Base-by-base conservation (phyloP, 2,113 vertebrate species). In the Dinomys branickii region DNA sequence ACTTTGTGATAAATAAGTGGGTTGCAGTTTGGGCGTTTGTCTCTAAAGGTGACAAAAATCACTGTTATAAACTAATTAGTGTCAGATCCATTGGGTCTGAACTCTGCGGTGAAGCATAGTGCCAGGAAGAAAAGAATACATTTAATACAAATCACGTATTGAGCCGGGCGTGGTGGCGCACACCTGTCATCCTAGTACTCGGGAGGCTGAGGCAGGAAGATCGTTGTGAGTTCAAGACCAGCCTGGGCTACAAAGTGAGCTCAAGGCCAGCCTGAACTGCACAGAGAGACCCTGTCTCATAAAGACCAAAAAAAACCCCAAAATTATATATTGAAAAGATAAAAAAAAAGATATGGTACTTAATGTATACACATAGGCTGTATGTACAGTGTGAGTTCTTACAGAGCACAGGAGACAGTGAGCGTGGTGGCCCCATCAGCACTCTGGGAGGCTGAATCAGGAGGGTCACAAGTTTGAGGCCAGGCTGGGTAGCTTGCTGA, bases 321-420 rank as follows among this genome's bases (percentile, higher is more conserved):
- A n/a, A n/a, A n/a, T n/a, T n/a, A n/a, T n/a, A 5, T 10, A 65
- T 24, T 61, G 41, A 38, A 13, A 63, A 16, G 26, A 22, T 35
- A 83, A 17, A 41, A 63, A 63, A 85, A 33, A 0, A 73, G 38
- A 38, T 5, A 35, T 33, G 24, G 20, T 19, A 52, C 4, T 56
- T 80, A 38, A 61, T 0, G 0, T 24, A 9, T 2, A n/a, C 5
- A n/a, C 56, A 47, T 2, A 54, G 54, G 41, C 41, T 14, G 2
- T 1, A 22, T 26, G n/a, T 7, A 28, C 16, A 17, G 1, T 19
- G n/a, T 56, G 59, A 24, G 50, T 33, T 63, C 24, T 35, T 38
- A 41, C 3, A 24, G 69, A 73, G 41, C 12, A 73, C 69, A 73
- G 69, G 20, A 5, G n/a, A 73, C 1, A 4, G 1, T 41, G 69